A percentile compares a stretch with the other conserved stretches of the same genome.
Conservation (phyloP, 2,888 invertebrate species). For the Periphyllus acericola region DNA sequence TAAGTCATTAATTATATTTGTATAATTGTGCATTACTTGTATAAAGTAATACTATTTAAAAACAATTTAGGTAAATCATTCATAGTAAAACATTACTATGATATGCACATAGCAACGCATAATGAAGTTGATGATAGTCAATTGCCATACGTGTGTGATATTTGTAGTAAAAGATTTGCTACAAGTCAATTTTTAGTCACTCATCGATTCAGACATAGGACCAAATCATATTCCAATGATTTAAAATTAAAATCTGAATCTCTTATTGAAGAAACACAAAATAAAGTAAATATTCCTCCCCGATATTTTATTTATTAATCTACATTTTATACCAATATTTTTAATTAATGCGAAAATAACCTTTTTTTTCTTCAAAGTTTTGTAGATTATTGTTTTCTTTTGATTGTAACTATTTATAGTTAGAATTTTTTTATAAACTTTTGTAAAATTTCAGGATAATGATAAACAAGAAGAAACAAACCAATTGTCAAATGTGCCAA, state of each 20-base stretch:
- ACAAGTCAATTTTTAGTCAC: constrained; percentile 74
- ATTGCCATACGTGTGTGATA: constrained; percentile 71
- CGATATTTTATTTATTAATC: background rate
- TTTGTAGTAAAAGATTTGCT: constrained; percentile 73
- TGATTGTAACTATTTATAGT: background rate
- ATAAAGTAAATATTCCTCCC: constrained; percentile 10
- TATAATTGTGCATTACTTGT: background rate
- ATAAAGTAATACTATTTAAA: background rate
- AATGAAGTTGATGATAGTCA: constrained; percentile 59
- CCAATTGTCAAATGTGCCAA: constrained; percentile 46
- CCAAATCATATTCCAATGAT: constrained; percentile 14
- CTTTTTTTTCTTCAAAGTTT: no score
- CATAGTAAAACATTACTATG: constrained; percentile 75
- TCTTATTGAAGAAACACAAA: constrained; percentile 9
- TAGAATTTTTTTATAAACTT: no score
- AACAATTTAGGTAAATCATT: constrained; percentile 70
- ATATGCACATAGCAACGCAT: constrained; percentile 71
- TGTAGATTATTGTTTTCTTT: background rate
- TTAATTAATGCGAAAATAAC: background rate
- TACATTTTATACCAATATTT: background rate
- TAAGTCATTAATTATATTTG: constrained; percentile 54
- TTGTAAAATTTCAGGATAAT: constrained; percentile 24
- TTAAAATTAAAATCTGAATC: background rate
- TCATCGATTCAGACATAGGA: constrained; percentile 72
- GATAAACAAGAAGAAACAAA: constrained; percentile 31